Percentiles rank a stretch among this genome's conserved stretches.
phyloP scores from a whole-genome alignment of 2,797 vertebrate genomes.

The Erpetoichthys calabaricus region DNA sequence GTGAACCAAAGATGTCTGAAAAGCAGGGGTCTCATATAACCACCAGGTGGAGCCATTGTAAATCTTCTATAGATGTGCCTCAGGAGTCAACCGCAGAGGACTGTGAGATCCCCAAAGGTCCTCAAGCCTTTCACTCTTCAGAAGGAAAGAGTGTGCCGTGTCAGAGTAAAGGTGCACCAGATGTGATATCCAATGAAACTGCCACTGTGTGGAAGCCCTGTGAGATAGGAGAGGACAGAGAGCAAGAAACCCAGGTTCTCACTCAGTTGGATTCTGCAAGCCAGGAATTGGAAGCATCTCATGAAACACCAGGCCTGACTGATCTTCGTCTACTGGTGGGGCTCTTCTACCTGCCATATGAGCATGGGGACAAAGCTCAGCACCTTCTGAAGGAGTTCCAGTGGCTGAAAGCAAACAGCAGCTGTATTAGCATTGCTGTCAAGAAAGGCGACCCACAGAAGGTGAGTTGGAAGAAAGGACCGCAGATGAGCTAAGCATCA shows the following conservation, averaged over 20 bases:
- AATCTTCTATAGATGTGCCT: slow-evolving; percentile 26
- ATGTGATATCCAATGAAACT: background rate
- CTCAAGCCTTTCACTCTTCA: slow-evolving; percentile 21
- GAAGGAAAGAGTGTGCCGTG: slow-evolving; percentile 11
- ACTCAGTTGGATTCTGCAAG: slow-evolving; percentile 3
- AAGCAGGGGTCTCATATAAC: slow-evolving; percentile 24
- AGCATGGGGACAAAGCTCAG: slow-evolving; percentile 53
- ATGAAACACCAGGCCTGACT: slow-evolving; percentile 26
- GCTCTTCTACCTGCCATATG: slow-evolving; percentile 67
- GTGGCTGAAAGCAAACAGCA: slow-evolving; percentile 62
- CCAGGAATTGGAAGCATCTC: slow-evolving; percentile 21
- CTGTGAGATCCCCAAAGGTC: slow-evolving; percentile 29
- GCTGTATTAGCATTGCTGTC: slow-evolving; percentile 43
- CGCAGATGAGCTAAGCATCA: too few species aligned
- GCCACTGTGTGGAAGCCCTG: slow-evolving; percentile 9
- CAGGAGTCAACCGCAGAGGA: too few species aligned
- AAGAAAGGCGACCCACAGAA: slow-evolving; percentile 33
- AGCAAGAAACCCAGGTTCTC: slow-evolving; percentile 23
- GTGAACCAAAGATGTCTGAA: slow-evolving; percentile 35
- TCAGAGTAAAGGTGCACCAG: background rate
- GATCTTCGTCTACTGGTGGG: slow-evolving; percentile 63
- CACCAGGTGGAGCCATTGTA: slow-evolving; percentile 30
- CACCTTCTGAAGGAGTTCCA: slow-evolving; percentile 58
- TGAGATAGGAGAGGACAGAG: slow-evolving; percentile 31
- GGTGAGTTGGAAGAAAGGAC: slow-evolving; percentile 32